Percentiles rank a stretch among this genome's conserved stretches.
These are phyloP conservation scores for Thecocarcelia acutangulata DNA, from an alignment of 2,888 invertebrate species.

Conservation along the genomic window DNA sequence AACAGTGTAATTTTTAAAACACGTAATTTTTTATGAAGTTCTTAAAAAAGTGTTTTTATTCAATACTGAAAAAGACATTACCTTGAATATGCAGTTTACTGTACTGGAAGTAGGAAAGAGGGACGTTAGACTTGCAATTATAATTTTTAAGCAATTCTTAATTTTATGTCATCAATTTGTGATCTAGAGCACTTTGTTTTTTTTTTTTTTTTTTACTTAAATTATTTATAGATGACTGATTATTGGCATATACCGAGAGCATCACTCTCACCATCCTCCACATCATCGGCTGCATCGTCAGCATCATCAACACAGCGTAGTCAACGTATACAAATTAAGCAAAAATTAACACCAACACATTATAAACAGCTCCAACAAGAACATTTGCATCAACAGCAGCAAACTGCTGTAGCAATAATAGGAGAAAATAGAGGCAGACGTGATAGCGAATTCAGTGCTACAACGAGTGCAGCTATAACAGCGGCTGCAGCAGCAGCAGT, in stretches of 20 bases:
- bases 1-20: too few species aligned
- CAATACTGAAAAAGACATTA: too few species aligned
- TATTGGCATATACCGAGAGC: slow-evolving; percentile 93
- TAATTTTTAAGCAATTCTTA: too few species aligned
- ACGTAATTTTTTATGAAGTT: too few species aligned
- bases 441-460: slow-evolving; percentile 67
- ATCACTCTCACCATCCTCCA: slow-evolving; percentile 83
- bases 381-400: slow-evolving; percentile 31
- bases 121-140: too few species aligned
- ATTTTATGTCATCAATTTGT: slow-evolving; percentile 11
- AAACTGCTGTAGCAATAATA: neutral
- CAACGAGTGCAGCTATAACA: slow-evolving; percentile 73
- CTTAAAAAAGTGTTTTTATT: too few species aligned
- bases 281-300: slow-evolving; percentile 76
- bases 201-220: neutral
- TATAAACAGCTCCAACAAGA: slow-evolving; percentile 45
- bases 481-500: slow-evolving; percentile 69
- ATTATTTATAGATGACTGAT: slow-evolving; percentile 79
- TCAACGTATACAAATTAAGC: slow-evolving; percentile 73
- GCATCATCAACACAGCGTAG: slow-evolving; percentile 76
- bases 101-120: too few species aligned
- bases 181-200: slow-evolving; percentile 36
- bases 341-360: slow-evolving; percentile 58
- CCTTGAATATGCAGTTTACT: too few species aligned
- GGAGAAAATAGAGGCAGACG: slow-evolving; percentile 47